Evolutionary conservation across 2,888 invertebrate species (phyloP).

Genomic region (Emmelina monodactyla): DNA sequence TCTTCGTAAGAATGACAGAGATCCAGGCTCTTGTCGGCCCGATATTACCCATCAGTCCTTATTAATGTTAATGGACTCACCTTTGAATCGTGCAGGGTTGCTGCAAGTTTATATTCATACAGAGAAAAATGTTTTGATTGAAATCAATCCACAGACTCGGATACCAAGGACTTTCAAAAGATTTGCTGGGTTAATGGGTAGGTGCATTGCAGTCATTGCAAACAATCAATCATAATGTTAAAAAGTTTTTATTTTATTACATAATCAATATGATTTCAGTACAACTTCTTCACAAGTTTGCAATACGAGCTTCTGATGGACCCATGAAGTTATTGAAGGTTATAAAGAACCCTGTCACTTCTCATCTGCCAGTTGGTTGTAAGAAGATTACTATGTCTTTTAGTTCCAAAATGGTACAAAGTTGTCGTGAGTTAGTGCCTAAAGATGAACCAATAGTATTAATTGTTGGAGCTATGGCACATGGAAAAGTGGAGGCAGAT

Average conservation of each 20-base stretch:
- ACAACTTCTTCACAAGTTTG: conserved; percentile 93
- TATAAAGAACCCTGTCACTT: conserved; percentile 94
- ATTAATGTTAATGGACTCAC: conserved; percentile 97
- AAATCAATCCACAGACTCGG: conserved; percentile 95
- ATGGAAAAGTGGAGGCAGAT: conserved; percentile 88
- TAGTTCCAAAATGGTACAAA: conserved; percentile 73
- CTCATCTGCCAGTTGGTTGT: conserved; percentile 94
- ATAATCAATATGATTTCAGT: conserved; percentile 67
- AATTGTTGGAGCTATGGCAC: conserved; percentile 96
- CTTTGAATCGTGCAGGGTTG: conserved; percentile 92
- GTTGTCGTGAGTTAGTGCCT: conserved; percentile 82
- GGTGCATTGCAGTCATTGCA: background rate
- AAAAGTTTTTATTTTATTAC: background rate
- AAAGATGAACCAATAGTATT: conserved; percentile 84
- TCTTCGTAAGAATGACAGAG: conserved; percentile 84
- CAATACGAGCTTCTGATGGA: conserved; percentile 89
- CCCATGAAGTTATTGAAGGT: conserved; percentile 91
- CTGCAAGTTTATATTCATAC: conserved; percentile 96
- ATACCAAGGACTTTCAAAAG: conserved; percentile 97
- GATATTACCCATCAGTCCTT: conserved; percentile 98
- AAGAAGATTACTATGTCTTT: conserved; percentile 91
- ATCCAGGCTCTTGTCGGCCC: conserved; percentile 89
- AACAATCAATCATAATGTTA: background rate
- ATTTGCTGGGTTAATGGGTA: conserved; percentile 96
- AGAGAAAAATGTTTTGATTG: conserved; percentile 90